Base-by-base conservation (phyloP, 2,888 invertebrate species). In the Ramazzottius varieornatus region DNA sequence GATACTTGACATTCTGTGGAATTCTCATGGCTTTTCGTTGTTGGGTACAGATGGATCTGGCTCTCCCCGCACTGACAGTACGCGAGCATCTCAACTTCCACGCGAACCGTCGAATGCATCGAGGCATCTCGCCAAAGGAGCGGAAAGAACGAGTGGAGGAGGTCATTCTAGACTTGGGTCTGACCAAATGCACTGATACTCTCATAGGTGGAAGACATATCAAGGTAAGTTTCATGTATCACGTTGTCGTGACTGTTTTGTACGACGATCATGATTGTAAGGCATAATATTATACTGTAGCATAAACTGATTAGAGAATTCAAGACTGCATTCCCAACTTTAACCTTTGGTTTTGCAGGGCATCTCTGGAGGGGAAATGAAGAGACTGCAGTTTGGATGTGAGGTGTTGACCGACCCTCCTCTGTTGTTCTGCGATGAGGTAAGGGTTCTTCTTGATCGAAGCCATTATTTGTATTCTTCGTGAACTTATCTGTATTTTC, bases 371-470 rank as follows among this genome's bases (percentile, higher is more conserved):
- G 79, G 79, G 16, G 78, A 78, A 68, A 73, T 73, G 72, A 76
- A 77, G 66, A 69, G 78, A 64, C 69, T 78, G 24, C 74, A 76
- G 1, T 78, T 79, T 68, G 79, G 78, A 8, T 74, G 76, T 29
- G 79, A 78, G 71, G 68, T 76, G 63, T 68, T 77, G 64, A 76
- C 76, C 32, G 77, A 78, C 68, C 78, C 78, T 1, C 71, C 77
- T 1, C 68, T 78, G 33, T 68, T 78, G 65, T 79, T 79, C 70
- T 77, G 77, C 70, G 78, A 79, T 68, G 78, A 78, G 68, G n/a
- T n/a, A n/a, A n/a, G n/a, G n/a, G n/a, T n/a, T n/a, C n/a, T n/a
- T n/a, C n/a, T n/a, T n/a, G n/a, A n/a, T n/a, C n/a, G n/a, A n/a
- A n/a, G n/a, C n/a, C n/a, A n/a, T n/a, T n/a, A n/a, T n/a, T n/a